These are phyloP conservation scores for Rhineura floridana DNA, from an alignment of 2,113 vertebrate genomes.

Conservation along the genomic window DNA sequence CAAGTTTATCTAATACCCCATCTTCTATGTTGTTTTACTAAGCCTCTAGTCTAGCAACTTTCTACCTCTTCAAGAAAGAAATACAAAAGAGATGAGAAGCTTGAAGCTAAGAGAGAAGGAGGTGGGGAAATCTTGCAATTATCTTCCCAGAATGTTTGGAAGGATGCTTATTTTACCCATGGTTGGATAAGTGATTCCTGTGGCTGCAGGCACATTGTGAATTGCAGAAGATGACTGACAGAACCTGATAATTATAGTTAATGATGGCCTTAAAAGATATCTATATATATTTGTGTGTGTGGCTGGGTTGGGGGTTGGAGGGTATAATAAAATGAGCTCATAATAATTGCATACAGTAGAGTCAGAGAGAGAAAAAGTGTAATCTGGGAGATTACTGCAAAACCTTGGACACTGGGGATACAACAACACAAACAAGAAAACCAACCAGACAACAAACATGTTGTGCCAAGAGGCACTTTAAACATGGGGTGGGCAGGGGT, in stretches of 20 bases:
- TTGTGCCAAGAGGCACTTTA: neutral
- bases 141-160: constrained; percentile 70
- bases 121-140: neutral
- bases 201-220: constrained; percentile 67
- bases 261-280: constrained; percentile 72
- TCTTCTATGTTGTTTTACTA: neutral
- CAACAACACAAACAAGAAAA: neutral
- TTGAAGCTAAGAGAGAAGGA: neutral
- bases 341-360: constrained; percentile 53
- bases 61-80: neutral
- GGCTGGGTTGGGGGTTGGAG: constrained; percentile 44
- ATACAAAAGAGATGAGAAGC: neutral
- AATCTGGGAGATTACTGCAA: constrained; percentile 31
- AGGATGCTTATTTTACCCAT: constrained; percentile 70
- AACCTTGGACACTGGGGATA: constrained; percentile 19
- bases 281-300: constrained; percentile 62
- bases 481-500: too few relatives aligned
- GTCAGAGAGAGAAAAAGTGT: constrained; percentile 44
- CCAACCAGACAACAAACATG: neutral
- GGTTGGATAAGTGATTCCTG: constrained; percentile 49
- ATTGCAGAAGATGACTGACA: constrained; percentile 72
- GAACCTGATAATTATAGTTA: constrained; percentile 72
- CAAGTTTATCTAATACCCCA: neutral
- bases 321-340: constrained; percentile 48
- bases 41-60: neutral